Conservation (phyloP, 2,113 vertebrate species). For the Neotragus pygmaeus region DNA sequence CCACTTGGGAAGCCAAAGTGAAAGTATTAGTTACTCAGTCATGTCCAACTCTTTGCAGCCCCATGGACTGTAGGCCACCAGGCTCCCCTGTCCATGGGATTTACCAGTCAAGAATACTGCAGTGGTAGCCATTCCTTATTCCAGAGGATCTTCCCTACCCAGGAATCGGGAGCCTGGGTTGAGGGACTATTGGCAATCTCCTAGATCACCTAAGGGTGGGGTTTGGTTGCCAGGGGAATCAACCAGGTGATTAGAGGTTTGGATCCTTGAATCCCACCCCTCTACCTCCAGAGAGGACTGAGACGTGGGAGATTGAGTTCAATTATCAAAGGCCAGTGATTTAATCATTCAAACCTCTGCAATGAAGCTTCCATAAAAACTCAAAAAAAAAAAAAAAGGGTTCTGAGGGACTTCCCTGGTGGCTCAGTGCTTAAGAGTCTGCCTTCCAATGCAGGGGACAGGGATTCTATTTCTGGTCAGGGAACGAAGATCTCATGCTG, state of each 20-base stretch:
- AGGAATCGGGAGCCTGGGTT: neutral
- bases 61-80: neutral
- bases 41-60: neutral
- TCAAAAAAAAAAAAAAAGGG: neutral
- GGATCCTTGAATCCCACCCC: neutral
- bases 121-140: neutral
- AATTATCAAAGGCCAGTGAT: neutral
- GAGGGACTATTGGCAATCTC: neutral
- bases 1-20: neutral
- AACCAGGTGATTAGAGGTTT: neutral
- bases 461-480: neutral
- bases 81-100: neutral
- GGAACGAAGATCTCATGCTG: accelerated
- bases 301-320: neutral
- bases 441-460: neutral
- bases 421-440: neutral
- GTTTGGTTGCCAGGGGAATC: neutral
- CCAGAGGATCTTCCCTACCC: neutral
- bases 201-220: neutral
- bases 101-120: neutral
- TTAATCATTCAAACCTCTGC: neutral
- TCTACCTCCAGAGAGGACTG: neutral
- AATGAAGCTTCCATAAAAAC: neutral
- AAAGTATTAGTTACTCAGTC: neutral
- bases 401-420: neutral